Percentiles rank a stretch among this genome's conserved stretches.
Conservation (phyloP, 1,140 invertebrate species). For the Olivierus martensii region DNA sequence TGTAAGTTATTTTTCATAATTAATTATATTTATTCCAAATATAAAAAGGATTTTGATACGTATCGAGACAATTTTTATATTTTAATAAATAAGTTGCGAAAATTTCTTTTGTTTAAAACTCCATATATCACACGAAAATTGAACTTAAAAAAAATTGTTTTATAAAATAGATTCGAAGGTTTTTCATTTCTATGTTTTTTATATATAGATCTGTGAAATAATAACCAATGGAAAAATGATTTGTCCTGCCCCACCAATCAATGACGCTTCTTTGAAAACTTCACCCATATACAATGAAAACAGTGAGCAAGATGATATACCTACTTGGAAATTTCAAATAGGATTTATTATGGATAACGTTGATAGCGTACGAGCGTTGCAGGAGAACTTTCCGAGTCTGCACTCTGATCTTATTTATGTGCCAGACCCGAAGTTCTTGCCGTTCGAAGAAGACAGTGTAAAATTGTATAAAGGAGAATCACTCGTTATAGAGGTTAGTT, state of each 20-base stretch:
- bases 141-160: too few relatives aligned
- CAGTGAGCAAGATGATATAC: too few relatives aligned
- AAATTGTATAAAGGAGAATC: slow-evolving; percentile 89
- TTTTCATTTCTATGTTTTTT: background rate
- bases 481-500: slow-evolving; percentile 63
- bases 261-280: background rate
- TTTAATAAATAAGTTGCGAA: too few relatives aligned
- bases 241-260: slow-evolving; percentile 77
- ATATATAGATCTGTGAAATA: slow-evolving; percentile 53
- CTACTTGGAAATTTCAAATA: slow-evolving; percentile 37
- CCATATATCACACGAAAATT: too few relatives aligned
- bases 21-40: too few relatives aligned
- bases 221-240: slow-evolving; percentile 82
- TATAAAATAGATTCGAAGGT: too few relatives aligned
- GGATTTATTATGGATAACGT: slow-evolving; percentile 96
- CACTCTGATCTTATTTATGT: slow-evolving; percentile 70
- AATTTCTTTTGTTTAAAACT: too few relatives aligned
- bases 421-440: slow-evolving; percentile 78
- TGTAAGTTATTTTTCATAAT: too few relatives aligned
- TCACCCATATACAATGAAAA: background rate
- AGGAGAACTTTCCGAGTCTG: slow-evolving; percentile 67
- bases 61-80: too few relatives aligned
- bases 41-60: too few relatives aligned
- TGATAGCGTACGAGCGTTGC: slow-evolving; percentile 66
- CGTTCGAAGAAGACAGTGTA: slow-evolving; percentile 41